phyloP scores from a whole-genome alignment of 2,888 invertebrate genomes.

The Lasioglossum marginatum region DNA sequence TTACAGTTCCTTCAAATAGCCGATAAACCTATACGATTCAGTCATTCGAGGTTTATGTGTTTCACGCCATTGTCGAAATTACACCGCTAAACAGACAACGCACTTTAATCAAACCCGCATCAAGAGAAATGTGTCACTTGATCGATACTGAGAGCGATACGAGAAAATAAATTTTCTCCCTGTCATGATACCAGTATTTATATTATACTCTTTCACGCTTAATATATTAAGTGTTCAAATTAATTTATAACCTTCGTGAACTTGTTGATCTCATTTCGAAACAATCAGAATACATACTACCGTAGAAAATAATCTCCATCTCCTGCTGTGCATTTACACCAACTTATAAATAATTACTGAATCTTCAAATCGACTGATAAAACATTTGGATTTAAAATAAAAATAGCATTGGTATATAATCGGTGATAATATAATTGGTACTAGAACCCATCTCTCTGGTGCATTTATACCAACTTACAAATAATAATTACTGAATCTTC shows the following conservation, averaged over 20 bases:
- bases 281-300: too few species aligned
- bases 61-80: constrained; percentile 42
- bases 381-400: not conserved
- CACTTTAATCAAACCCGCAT: constrained; percentile 49
- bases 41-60: constrained; percentile 42
- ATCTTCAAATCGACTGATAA: not conserved
- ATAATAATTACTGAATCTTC: not conserved
- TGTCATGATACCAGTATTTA: not conserved
- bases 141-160: constrained; percentile 23
- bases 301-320: too few species aligned
- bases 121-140: constrained; percentile 21
- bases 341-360: too few species aligned
- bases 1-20: constrained; percentile 18
- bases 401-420: not conserved
- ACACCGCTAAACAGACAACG: constrained; percentile 44
- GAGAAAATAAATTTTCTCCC: not conserved
- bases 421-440: too few species aligned
- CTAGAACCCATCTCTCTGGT: too few species aligned
- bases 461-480: too few species aligned
- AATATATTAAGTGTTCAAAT: too few species aligned
- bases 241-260: too few species aligned
- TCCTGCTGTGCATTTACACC: too few species aligned
- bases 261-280: too few species aligned
- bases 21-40: constrained; percentile 42
- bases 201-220: not conserved